phyloP scores from a whole-genome alignment of 2,113 vertebrate genomes.

The Pampusana beccarii region DNA sequence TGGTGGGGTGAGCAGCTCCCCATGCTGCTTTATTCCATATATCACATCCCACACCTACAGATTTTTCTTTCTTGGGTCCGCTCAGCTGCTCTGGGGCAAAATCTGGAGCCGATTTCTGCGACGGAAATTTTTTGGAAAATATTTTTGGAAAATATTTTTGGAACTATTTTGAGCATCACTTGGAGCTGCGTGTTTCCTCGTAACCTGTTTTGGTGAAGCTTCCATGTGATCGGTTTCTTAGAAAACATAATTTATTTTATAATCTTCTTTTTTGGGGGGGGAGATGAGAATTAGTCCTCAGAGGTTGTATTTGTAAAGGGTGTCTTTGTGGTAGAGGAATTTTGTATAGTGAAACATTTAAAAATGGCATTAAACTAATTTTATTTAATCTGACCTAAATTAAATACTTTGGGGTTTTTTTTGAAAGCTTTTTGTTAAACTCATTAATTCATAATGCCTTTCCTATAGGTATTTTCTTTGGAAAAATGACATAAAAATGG shows the following conservation, averaged over 20 bases:
- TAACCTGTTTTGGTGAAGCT: not conserved
- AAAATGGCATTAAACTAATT: slow-evolving; percentile 23
- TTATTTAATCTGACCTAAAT: slow-evolving; percentile 58
- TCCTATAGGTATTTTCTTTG: not conserved
- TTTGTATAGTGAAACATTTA: not conserved
- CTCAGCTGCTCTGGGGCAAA: not conserved
- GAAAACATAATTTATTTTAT: slow-evolving; percentile 43
- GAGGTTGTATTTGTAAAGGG: not conserved
- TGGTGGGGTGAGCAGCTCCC: not conserved
- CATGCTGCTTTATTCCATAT: rapidly evolving
- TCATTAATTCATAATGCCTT: not conserved
- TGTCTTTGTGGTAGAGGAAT: slow-evolving; percentile 14
- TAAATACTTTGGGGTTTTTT: not conserved
- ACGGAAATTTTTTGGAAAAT: too few relatives aligned
- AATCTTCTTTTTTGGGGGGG: not conserved
- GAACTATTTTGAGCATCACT: rapidly evolving
- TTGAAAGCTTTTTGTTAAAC: not conserved
- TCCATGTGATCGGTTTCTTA: not conserved
- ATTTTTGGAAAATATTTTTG: not conserved
- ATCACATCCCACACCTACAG: not conserved
- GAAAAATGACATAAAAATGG: not conserved
- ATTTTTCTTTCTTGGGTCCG: not conserved
- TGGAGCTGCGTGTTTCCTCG: not conserved
- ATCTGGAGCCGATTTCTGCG: rapidly evolving
- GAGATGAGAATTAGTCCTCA: not conserved